Conservation (phyloP, 2,113 vertebrate species). For the Cavia aperea region DNA sequence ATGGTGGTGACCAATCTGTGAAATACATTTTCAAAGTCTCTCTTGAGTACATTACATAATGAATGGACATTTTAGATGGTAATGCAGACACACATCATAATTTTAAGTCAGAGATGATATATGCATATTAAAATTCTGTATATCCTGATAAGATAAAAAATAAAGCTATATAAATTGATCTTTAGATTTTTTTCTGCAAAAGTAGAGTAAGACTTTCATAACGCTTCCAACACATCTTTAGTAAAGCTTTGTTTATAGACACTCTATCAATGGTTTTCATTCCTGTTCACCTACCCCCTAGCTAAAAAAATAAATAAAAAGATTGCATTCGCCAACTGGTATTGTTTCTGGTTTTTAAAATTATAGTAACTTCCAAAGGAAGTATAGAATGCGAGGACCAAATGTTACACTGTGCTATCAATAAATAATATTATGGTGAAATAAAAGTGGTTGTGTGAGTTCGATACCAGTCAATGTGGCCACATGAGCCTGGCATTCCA, state of each 20-base stretch:
- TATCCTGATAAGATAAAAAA: conserved; percentile 72
- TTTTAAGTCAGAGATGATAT: conserved; percentile 57
- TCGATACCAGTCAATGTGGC: conserved; percentile 61
- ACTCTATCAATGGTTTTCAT: conserved; percentile 54
- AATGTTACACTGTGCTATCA: conserved; percentile 52
- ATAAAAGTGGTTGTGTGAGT: conserved; percentile 23
- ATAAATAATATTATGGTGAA: conserved; percentile 56
- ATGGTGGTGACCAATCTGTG: conserved; percentile 65
- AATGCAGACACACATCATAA: conserved; percentile 52
- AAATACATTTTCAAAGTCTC: conserved; percentile 72
- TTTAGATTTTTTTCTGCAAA: conserved; percentile 75
- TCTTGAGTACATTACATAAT: conserved; percentile 66
- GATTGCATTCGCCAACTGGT: conserved; percentile 48
- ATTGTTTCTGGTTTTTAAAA: conserved; percentile 49
- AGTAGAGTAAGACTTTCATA: conserved; percentile 74
- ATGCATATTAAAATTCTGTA: conserved; percentile 66
- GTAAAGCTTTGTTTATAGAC: conserved; percentile 75
- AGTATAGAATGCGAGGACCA: conserved; percentile 46
- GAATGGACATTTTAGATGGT: conserved; percentile 63
- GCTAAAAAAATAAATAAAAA: conserved; percentile 58
- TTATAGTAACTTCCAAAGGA: conserved; percentile 68
- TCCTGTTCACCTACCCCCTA: conserved; percentile 19
- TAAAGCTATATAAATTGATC: conserved; percentile 77
- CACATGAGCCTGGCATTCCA: conserved; percentile 25
- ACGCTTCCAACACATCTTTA: conserved; percentile 66